These are phyloP conservation scores for Cosmorhoe ocellata DNA, from an alignment of 2,888 invertebrate species.

Conservation along the genomic window DNA sequence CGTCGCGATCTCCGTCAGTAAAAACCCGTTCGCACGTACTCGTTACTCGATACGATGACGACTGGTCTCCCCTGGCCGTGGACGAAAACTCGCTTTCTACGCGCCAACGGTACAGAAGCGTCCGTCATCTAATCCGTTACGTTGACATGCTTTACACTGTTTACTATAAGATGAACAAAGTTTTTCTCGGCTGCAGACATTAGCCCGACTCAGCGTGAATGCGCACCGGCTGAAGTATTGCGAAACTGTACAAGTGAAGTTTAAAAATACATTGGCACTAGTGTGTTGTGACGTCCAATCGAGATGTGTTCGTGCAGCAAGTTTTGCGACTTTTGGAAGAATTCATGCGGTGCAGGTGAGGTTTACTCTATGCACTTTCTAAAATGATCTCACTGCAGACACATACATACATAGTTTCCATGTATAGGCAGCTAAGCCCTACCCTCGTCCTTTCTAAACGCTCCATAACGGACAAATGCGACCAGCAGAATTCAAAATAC, in stretches of 20 bases:
- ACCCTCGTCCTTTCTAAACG: conserved; percentile 51
- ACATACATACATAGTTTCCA: conserved; percentile 1
- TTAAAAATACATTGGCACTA: conserved; percentile 80
- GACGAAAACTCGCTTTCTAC: conserved; percentile 66
- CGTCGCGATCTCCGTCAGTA: conserved; percentile 39
- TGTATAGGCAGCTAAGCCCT: conserved; percentile 6
- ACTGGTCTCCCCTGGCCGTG: conserved; percentile 44
- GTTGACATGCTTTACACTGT: conserved; percentile 63
- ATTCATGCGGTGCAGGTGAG: conserved; percentile 79
- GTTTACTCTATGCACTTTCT: conserved; percentile 47
- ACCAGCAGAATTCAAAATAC: conserved; percentile 12
- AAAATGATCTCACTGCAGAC: conserved; percentile 31
- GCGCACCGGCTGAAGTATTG: conserved; percentile 70
- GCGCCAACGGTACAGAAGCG: conserved; percentile 59
- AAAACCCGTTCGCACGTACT: conserved; percentile 38
- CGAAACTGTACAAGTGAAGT: conserved; percentile 81
- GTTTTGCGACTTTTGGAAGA: conserved; percentile 79
- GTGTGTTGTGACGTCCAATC: conserved; percentile 68
- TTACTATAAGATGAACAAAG: conserved; percentile 58
- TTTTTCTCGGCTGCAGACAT: conserved; percentile 58
- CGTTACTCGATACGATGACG: conserved; percentile 51
- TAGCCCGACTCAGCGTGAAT: conserved; percentile 60
- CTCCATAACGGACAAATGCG: conserved; percentile 16
- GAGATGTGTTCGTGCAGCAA: conserved; percentile 79
- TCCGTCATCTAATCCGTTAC: conserved; percentile 59